Conservation (phyloP, 1,140 invertebrate species). For the Pararge aegeria region DNA sequence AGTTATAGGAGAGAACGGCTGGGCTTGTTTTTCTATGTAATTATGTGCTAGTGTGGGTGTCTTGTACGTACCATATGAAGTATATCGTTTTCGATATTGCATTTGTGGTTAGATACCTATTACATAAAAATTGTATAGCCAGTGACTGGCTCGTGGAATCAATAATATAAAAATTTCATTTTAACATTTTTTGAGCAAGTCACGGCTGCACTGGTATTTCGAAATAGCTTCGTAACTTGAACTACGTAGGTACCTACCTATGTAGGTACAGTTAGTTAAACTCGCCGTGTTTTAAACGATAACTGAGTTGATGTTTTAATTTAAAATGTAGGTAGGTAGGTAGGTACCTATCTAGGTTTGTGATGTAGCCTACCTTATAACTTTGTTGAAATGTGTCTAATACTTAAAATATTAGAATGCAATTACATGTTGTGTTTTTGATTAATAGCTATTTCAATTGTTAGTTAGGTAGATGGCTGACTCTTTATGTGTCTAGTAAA, state of each 20-base stretch:
- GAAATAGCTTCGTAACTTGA: constrained; percentile 1
- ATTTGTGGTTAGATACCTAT: constrained; percentile 59
- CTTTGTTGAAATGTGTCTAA: constrained; percentile 12
- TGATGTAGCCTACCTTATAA: no score
- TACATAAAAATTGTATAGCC: constrained; percentile 73
- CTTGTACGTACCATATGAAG: constrained; percentile 72
- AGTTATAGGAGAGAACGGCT: constrained; percentile 63
- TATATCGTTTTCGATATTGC: constrained; percentile 43
- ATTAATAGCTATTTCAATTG: constrained; percentile 7
- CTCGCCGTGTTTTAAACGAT: constrained; percentile 16
- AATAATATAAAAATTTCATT: constrained; percentile 73
- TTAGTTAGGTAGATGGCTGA: no score
- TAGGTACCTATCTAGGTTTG: background rate
- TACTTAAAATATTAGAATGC: constrained; percentile 6
- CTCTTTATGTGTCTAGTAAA: no score
- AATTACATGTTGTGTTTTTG: constrained; percentile 12
- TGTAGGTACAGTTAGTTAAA: constrained; percentile 16
- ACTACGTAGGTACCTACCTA: background rate
- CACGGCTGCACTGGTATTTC: constrained; percentile 21
- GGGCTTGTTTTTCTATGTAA: constrained; percentile 69
- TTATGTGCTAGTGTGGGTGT: constrained; percentile 57
- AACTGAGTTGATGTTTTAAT: no score
- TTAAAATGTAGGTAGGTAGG: no score
- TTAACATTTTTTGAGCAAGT: constrained; percentile 48
- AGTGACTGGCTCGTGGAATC: constrained; percentile 57